Percentiles rank a stretch among this genome's conserved stretches.
Conservation (phyloP, 2,113 vertebrate species). For the Acanthisitta chloris region DNA sequence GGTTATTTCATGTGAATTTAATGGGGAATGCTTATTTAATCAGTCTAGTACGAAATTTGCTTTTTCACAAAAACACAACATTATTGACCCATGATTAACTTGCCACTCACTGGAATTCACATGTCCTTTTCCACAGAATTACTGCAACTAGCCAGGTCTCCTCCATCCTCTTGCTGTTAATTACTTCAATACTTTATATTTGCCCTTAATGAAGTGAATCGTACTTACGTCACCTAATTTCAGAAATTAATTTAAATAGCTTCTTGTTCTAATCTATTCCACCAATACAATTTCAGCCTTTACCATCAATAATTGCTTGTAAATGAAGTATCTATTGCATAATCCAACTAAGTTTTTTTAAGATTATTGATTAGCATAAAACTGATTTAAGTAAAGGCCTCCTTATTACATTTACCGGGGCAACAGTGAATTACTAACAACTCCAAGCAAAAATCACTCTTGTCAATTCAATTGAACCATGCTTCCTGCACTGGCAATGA, state of each 20-base stretch:
- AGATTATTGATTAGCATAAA: neutral
- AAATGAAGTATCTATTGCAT: neutral
- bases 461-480: neutral
- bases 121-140: neutral
- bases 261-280: neutral
- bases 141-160: neutral
- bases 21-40: neutral
- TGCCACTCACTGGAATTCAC: neutral
- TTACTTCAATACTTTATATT: neutral
- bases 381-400: neutral
- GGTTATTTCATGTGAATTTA: neutral
- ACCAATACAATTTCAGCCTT: neutral
- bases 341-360: neutral
- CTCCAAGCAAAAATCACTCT: neutral
- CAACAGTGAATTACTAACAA: neutral
- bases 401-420: neutral
- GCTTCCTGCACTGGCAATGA: neutral
- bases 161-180: neutral
- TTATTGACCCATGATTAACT: neutral
- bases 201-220: neutral
- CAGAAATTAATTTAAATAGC: neutral
- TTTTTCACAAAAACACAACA: neutral
- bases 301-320: neutral
- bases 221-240: neutral
- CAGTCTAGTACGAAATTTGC: neutral